Base-by-base conservation (phyloP, 1,140 invertebrate species). In the Arctopsyche grandis region DNA sequence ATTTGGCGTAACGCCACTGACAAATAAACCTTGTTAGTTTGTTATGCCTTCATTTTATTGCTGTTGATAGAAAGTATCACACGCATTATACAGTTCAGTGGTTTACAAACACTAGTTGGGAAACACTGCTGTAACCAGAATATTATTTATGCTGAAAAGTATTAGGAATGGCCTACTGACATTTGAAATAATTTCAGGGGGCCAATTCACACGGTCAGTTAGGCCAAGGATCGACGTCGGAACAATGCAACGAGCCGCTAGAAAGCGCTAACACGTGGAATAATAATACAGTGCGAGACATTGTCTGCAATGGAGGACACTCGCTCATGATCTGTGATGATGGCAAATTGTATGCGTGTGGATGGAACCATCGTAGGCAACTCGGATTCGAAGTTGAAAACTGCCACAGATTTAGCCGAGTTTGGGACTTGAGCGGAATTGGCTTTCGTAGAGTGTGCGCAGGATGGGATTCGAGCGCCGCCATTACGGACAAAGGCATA, bases 131-230 rank as follows among this genome's bases (percentile, higher is more conserved):
- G n/a, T n/a, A 38, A 38, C 1, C 7, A 38, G 7, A 38, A 38
- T 38, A 7, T 7, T 38, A 38, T 38, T 38, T 38, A 7, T 38
- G 7, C 7, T 38, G 29, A 38, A 38, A 38, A 38, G 7, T 7
- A 38, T 7, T 38, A 38, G 12, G 16, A 52, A 52, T 52, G 48
- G 48, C 48, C 16, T 16, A 52, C 10, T 52, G 48, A 26, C 10
- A 26, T 66, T 66, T 66, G 9, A 66, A 24, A 29, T 56, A 14
- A 58, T 83, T 86, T 24, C 84, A 95, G 95, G 95, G 95, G 84
- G 94, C 95, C 75, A 97, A 97, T 86, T 95, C 93, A 81, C 93
- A 95, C 86, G 94, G 94, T 58, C 94, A 96, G 86, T 88, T 96
- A 38, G 93, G 93, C 75, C 88, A 93, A 84, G 93, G 92, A 77